A percentile compares a stretch with the other conserved stretches of the same genome.
phyloP scores from a whole-genome alignment of 2,113 vertebrate species.

The Hippocampus barbouri region DNA sequence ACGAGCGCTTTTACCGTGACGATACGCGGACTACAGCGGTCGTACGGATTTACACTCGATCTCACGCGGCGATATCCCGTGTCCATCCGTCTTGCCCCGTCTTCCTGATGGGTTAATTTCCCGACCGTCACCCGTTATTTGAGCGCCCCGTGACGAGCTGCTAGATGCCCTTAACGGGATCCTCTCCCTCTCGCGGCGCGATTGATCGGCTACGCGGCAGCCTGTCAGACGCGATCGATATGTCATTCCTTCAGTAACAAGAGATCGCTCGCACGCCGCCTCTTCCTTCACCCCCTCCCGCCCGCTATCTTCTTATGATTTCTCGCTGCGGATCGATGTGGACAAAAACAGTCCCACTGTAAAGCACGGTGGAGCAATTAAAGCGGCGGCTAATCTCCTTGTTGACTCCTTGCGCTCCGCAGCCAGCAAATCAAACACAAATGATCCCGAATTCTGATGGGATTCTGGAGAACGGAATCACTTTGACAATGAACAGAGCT shows the following conservation, averaged over 20 bases:
- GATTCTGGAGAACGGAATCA: conserved; percentile 60
- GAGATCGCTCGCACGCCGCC: conserved; percentile 53
- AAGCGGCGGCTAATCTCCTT: conserved; percentile 71
- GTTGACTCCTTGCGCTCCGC: conserved; percentile 58
- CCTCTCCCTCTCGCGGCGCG: conserved; percentile 60
- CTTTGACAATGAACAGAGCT: conserved; percentile 49
- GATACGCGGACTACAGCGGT: not conserved
- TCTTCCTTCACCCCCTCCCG: conserved; percentile 59
- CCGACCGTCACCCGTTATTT: conserved; percentile 69
- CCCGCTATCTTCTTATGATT: conserved; percentile 75
- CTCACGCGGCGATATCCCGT: conserved; percentile 15
- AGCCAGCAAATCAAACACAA: conserved; percentile 56
- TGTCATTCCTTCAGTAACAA: conserved; percentile 88
- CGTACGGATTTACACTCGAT: conserved; percentile 26
- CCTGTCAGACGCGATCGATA: conserved; percentile 90
- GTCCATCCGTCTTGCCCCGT: conserved; percentile 29
- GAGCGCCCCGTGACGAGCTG: conserved; percentile 71
- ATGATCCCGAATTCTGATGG: conserved; percentile 66
- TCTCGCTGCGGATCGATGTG: conserved; percentile 76
- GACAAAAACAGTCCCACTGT: conserved; percentile 75
- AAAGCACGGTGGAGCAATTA: conserved; percentile 83
- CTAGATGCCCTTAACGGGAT: conserved; percentile 80
- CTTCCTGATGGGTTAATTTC: conserved; percentile 77
- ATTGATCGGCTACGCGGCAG: conserved; percentile 84
- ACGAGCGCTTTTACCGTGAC: not conserved